A percentile compares a stretch with the other conserved stretches of the same genome.
Conservation (phyloP, 2,888 invertebrate species). For the Rotaria magnacalcarata region DNA sequence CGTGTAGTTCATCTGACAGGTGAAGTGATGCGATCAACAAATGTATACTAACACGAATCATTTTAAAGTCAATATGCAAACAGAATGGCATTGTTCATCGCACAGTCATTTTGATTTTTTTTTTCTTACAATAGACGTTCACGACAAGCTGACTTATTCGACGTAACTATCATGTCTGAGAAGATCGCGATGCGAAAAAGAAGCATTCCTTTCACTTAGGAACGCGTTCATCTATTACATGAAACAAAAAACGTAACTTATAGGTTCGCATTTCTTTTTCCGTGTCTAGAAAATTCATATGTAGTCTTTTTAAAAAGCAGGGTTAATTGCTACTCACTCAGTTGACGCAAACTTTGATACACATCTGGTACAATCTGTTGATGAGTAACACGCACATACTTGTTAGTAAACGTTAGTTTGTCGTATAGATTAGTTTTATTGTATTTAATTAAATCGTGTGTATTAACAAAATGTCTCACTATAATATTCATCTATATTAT, state of each 20-base stretch:
- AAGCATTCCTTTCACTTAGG: background rate
- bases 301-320: background rate
- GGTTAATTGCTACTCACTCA: background rate
- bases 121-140: background rate
- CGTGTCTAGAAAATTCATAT: background rate
- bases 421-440: background rate
- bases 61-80: slow-evolving; percentile 5
- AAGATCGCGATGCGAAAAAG: background rate
- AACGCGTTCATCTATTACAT: background rate
- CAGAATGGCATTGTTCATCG: background rate
- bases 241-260: background rate
- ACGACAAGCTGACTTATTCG: background rate
- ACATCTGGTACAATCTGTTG: background rate
- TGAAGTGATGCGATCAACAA: slow-evolving; percentile 5
- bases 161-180: background rate
- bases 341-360: background rate
- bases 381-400: background rate
- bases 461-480: background rate
- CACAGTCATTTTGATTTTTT: background rate
- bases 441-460: background rate
- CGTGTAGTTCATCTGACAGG: background rate
- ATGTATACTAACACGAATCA: background rate
- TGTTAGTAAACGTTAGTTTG: background rate
- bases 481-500: background rate
- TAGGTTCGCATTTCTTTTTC: background rate